A percentile compares a stretch with the other conserved stretches of the same genome.
Evolutionary conservation across 2,797 vertebrate genomes (phyloP).

Genomic region (Arnoldichthys spilopterus): DNA sequence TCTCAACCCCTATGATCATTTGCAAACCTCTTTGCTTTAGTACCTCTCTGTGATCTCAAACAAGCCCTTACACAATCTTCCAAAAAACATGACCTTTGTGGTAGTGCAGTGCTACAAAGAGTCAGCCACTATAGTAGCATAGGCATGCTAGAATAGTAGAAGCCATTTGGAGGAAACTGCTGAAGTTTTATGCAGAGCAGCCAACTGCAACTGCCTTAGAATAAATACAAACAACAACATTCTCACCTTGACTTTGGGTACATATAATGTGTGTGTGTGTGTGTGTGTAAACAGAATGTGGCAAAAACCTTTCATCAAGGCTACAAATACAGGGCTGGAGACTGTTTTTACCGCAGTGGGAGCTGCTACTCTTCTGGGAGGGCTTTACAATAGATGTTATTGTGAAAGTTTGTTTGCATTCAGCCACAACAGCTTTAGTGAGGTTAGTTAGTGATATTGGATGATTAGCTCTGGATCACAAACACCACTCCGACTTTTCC

Average conservation of each 20-base stretch:
- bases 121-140: conserved; percentile 32
- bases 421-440: too few relatives aligned
- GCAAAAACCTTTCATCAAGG: too few relatives aligned
- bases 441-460: too few relatives aligned
- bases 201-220: conserved; percentile 12
- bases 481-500: too few relatives aligned
- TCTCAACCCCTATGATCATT: conserved; percentile 37
- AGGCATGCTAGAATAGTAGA: conserved; percentile 19
- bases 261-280: too few relatives aligned
- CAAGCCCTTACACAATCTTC: conserved; percentile 5
- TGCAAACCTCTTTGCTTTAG: conserved; percentile 31
- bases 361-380: too few relatives aligned
- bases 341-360: too few relatives aligned
- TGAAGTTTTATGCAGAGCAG: conserved; percentile 39
- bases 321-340: too few relatives aligned
- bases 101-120: conserved; percentile 8
- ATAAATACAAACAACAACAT: conserved; percentile 26
- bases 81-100: conserved; percentile 52
- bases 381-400: too few relatives aligned
- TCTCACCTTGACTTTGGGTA: conserved; percentile 8
- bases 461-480: too few relatives aligned
- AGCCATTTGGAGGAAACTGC: conserved; percentile 46
- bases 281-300: too few relatives aligned
- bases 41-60: conserved; percentile 35
- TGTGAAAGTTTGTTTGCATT: too few relatives aligned